These are phyloP conservation scores for Onychomys torridus DNA, from an alignment of 2,797 vertebrate species.

Conservation along the genomic window DNA sequence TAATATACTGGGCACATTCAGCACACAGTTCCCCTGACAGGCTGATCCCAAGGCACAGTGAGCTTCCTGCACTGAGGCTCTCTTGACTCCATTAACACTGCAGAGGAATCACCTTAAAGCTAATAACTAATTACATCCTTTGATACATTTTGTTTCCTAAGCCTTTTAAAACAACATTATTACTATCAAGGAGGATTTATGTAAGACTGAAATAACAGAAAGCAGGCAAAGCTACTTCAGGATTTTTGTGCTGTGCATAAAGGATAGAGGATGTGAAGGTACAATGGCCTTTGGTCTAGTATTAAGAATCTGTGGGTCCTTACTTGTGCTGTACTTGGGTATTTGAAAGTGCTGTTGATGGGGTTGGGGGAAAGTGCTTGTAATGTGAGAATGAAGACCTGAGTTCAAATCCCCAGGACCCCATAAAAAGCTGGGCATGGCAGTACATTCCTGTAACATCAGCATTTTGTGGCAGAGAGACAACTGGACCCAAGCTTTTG, in stretches of 20 bases:
- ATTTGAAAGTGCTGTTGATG: not conserved
- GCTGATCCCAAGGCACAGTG: no score
- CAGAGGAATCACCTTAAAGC: not conserved
- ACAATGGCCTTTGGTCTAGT: not conserved
- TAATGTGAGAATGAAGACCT: not conserved
- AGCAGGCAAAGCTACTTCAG: not conserved
- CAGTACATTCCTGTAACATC: no score
- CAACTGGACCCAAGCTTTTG: not conserved
- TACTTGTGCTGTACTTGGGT: not conserved
- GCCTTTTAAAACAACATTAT: slow-evolving; percentile 8
- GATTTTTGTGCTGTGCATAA: not conserved
- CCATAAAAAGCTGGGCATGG: not conserved
- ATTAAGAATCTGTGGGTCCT: not conserved
- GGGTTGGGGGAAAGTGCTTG: not conserved
- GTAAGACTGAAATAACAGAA: not conserved
- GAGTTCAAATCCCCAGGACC: not conserved
- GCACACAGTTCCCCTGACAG: not conserved
- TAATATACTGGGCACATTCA: not conserved
- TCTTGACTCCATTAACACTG: not conserved
- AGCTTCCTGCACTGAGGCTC: not conserved
- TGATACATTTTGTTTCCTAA: not conserved
- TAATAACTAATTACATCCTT: not conserved
- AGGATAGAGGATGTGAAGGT: no score
- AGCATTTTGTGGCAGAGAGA: not conserved
- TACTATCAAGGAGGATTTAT: not conserved